These are phyloP conservation scores for Asteroscopus sphinx DNA, from an alignment of 2,888 invertebrate genomes.

Conservation along the genomic window DNA sequence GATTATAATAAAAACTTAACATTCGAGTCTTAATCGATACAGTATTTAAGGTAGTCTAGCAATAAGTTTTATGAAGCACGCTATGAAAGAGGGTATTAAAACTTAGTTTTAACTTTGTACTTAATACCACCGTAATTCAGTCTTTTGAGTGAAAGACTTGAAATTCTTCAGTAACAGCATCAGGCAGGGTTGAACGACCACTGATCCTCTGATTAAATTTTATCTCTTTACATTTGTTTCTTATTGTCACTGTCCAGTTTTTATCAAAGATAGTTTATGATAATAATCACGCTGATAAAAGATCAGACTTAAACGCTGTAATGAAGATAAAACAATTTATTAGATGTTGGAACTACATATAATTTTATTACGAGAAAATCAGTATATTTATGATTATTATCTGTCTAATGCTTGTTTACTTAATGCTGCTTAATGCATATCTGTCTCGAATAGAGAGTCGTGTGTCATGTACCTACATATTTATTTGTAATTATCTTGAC, in stretches of 20 bases:
- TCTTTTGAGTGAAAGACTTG: too few relatives aligned
- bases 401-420: conserved; percentile 42
- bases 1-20: too few relatives aligned
- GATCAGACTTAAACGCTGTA: conserved; percentile 25
- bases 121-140: too few relatives aligned
- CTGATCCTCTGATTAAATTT: conserved; percentile 48
- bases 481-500: conserved; percentile 48
- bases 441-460: conserved; percentile 30
- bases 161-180: conserved; percentile 15
- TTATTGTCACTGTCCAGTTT: conserved; percentile 31
- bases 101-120: too few relatives aligned
- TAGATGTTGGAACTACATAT: conserved; percentile 14
- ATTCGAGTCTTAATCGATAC: too few relatives aligned
- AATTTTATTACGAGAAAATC: conserved; percentile 13
- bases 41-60: too few relatives aligned
- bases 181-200: conserved; percentile 26
- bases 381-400: conserved; percentile 32
- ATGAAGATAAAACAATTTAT: conserved; percentile 12
- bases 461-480: conserved; percentile 34
- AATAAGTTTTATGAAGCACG: too few relatives aligned
- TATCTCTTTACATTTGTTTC: conserved; percentile 57
- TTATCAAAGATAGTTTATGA: conserved; percentile 49
- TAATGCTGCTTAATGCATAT: conserved; percentile 37
- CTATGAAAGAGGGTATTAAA: too few relatives aligned
- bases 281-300: conserved; percentile 48